Base-by-base conservation (phyloP, 2,888 invertebrate genomes). In the Trissolcus japonicus region DNA sequence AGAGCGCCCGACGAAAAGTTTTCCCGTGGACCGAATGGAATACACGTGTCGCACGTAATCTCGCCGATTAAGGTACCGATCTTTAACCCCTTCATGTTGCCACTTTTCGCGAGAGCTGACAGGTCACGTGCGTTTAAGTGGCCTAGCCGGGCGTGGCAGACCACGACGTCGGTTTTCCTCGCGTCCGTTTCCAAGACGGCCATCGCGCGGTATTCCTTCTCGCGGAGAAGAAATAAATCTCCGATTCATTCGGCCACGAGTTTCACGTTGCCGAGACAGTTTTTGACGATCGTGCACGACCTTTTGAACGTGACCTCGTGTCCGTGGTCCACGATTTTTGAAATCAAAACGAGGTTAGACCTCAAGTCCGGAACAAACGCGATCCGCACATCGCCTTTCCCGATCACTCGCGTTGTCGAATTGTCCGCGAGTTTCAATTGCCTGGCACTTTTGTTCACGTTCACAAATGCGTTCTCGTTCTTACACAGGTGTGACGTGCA, bases 271-370 rank as follows among this genome's bases (percentile, higher is more conserved):
- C 59, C 59, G 21, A 29, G 11, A 4, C 41, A 40, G 43, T 77
- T 65, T 48, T 48, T 56, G n/a, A 76, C 63, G n/a, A 59, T 17
- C 16, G 75, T 68, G 60, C 43, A 41, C 16, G 50, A 21, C 41
- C 74, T 56, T 1, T 56, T n/a, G 17, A 79, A 77, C 0, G 57
- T 72, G 2, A 77, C 68, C 16, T 51, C 67, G 14, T 55, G 7
- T 7, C 54, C 69, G 48, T 25, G 56, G 50, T 79, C 69, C 7
- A 72, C 68, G 29, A 79, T 73, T 71, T 76, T 79, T 9, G 74
- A 65, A 51, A 76, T 66, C 17, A 76, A 71, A n/a, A 75, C 43
- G 16, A 76, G 62, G 41, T 79, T 79, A 1, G 71, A 74, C n/a
- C 76, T 35, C 16, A 80, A 29, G 14, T 78, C 73, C 21, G 56